These are phyloP conservation scores for Anabacerthia variegaticeps DNA, from an alignment of 2,797 vertebrate species.

Conservation along the genomic window DNA sequence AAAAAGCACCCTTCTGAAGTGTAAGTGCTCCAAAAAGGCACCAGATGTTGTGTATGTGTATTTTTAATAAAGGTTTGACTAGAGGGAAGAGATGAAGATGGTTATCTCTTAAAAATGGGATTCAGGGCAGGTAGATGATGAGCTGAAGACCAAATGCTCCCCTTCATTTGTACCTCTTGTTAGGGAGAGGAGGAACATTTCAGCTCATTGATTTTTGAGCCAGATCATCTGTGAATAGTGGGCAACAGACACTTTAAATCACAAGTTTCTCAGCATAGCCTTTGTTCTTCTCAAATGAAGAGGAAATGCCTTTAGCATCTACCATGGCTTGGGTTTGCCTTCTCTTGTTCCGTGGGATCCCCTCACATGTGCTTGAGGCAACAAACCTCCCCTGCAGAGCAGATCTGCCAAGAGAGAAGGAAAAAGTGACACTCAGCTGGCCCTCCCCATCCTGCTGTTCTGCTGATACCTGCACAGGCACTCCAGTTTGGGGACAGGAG, in stretches of 20 bases:
- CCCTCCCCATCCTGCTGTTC: background rate
- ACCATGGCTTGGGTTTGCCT: background rate
- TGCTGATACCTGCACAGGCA: background rate
- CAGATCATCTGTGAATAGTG: background rate
- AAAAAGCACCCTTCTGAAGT: conserved; percentile 48
- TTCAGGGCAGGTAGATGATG: background rate
- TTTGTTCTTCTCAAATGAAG: background rate
- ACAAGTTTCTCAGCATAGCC: background rate
- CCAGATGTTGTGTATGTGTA: conserved; percentile 31
- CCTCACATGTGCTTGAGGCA: background rate
- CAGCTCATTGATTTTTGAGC: background rate
- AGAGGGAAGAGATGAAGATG: background rate
- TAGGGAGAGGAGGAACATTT: background rate
- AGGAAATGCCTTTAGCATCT: background rate
- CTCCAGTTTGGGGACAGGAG: rapidly evolving
- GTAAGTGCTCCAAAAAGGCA: conserved; percentile 9
- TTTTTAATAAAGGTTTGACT: conserved; percentile 13
- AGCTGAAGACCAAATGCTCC: background rate
- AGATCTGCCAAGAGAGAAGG: background rate
- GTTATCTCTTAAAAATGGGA: background rate
- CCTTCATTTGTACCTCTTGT: background rate
- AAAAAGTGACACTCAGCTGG: background rate
- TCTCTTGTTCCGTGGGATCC: background rate
- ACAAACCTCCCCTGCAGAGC: background rate
- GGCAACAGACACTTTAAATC: background rate